These are phyloP conservation scores for Ptyas mucosa DNA, from an alignment of 2,113 vertebrate species.

Conservation along the genomic window DNA sequence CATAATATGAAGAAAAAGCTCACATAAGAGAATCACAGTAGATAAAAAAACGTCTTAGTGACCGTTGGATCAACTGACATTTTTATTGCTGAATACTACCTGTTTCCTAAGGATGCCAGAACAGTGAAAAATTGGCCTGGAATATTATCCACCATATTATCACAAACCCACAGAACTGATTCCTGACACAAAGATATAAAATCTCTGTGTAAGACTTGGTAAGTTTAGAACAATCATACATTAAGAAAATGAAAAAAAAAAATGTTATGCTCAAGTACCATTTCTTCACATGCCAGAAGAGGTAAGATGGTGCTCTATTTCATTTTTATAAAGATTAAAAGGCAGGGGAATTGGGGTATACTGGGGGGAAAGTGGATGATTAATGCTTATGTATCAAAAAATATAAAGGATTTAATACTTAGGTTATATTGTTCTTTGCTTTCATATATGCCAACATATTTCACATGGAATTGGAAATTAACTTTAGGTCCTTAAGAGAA, in stretches of 20 bases:
- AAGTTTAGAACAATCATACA: neutral
- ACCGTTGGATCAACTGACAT: conserved; percentile 16
- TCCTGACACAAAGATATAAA: neutral
- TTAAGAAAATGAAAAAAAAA: neutral
- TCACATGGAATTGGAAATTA: neutral
- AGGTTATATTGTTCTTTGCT: neutral
- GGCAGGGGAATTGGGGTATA: neutral
- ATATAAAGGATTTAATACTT: neutral
- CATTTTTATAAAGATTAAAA: neutral
- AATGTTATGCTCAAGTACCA: neutral
- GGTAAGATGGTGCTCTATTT: neutral
- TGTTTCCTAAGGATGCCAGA: neutral
- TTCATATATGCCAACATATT: neutral
- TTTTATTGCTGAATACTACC: conserved; percentile 26
- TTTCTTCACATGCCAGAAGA: neutral
- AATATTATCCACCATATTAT: neutral
- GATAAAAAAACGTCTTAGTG: neutral
- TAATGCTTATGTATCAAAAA: neutral
- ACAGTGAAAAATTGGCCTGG: neutral
- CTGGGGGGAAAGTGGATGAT: neutral
- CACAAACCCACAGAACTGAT: neutral
- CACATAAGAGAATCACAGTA: conserved; percentile 4
- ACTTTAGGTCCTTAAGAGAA: neutral
- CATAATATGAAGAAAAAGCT: conserved; percentile 24
- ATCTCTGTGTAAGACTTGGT: neutral